Evolutionary conservation across 1,140 invertebrate genomes (phyloP).

Genomic region (Gyrodactylus bullatarudis): DNA sequence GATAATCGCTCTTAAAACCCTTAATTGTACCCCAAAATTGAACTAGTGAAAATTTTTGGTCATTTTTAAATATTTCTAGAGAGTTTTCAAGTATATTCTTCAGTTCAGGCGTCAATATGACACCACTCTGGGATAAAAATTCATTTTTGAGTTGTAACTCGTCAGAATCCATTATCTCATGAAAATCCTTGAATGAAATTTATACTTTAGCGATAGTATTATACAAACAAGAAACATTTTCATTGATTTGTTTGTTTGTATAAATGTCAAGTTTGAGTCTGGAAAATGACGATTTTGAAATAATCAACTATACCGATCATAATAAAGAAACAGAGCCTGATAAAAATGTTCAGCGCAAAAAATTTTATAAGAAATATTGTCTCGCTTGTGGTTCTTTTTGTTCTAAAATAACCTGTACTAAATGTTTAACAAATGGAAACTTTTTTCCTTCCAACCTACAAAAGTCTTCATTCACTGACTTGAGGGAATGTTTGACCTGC

Average conservation of each 20-base stretch:
- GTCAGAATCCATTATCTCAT: neutral
- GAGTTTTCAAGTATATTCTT: slow-evolving; percentile 19
- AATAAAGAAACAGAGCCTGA: neutral
- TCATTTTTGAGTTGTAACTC: slow-evolving; percentile 11
- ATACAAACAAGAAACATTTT: neutral
- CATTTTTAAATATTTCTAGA: slow-evolving; percentile 16
- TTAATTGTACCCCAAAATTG: slow-evolving; percentile 21
- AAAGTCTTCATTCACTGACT: neutral
- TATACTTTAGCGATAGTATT: neutral
- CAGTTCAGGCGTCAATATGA: slow-evolving; percentile 17
- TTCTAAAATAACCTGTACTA: neutral
- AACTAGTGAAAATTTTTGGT: slow-evolving; percentile 19
- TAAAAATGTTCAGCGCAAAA: neutral
- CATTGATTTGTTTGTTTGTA: neutral
- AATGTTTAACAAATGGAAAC: neutral
- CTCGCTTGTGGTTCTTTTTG: neutral
- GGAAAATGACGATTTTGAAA: neutral
- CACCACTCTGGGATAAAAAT: slow-evolving; percentile 17
- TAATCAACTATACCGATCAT: neutral
- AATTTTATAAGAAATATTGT: neutral
- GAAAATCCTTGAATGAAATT: too few species aligned
- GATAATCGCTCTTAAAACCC: slow-evolving; percentile 20
- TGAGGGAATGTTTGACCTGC: neutral
- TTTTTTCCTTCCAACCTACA: neutral
- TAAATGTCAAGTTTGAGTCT: neutral